Conservation (phyloP, 2,888 invertebrate genomes). For the Acrobasis consociella region DNA sequence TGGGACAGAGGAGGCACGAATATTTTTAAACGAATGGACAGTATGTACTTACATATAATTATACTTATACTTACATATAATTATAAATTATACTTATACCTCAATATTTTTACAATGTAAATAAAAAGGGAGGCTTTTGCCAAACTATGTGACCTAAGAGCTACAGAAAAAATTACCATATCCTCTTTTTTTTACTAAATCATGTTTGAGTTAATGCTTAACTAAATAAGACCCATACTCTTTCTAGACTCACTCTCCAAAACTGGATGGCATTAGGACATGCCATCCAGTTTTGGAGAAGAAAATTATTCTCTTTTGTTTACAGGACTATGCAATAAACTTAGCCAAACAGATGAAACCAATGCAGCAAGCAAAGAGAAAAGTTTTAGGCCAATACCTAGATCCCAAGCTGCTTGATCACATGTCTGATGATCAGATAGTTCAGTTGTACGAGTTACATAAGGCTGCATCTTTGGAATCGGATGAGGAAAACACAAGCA, state of each 20-base stretch:
- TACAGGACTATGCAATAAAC: constrained; percentile 89
- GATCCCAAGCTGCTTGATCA: constrained; percentile 84
- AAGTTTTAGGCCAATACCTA: constrained; percentile 85
- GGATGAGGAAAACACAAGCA: constrained; percentile 5
- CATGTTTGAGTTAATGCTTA: too few relatives aligned
- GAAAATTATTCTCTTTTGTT: constrained; percentile 32
- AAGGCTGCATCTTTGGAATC: constrained; percentile 76
- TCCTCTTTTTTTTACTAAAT: too few relatives aligned
- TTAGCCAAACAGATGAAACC: constrained; percentile 89
- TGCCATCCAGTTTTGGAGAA: too few relatives aligned
- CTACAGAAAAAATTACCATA: too few relatives aligned
- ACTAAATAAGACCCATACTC: too few relatives aligned
- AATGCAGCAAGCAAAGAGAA: constrained; percentile 81
- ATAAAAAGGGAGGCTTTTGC: too few relatives aligned
- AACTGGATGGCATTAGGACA: too few relatives aligned
- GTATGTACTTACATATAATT: constrained; percentile 72
- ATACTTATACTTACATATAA: not conserved
- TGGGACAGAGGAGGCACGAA: constrained; percentile 85
- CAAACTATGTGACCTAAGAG: too few relatives aligned
- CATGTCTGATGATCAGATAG: constrained; percentile 91
- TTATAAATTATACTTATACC: too few relatives aligned
- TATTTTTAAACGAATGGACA: constrained; percentile 95
- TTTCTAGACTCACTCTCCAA: too few relatives aligned
- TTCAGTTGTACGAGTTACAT: constrained; percentile 92
- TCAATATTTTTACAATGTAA: too few relatives aligned